Evolutionary conservation across 2,888 invertebrate genomes (phyloP).

Genomic region (Apamea crenata): DNA sequence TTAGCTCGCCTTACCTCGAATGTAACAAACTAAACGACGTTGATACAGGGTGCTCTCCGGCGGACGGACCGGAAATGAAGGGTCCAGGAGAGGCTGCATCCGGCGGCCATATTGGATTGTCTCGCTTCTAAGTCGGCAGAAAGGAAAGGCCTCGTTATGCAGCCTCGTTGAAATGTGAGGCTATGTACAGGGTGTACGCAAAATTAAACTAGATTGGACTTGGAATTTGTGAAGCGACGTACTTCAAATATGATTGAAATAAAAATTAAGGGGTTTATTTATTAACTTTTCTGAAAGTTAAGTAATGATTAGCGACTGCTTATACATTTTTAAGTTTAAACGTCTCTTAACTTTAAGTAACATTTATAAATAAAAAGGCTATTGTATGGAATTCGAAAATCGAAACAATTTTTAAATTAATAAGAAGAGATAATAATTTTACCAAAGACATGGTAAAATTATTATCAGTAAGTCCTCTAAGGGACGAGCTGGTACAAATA

Average conservation of each 20-base stretch:
- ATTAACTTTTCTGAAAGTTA: too few relatives aligned
- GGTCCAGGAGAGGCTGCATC: constrained; percentile 69
- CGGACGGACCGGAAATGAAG: constrained; percentile 72
- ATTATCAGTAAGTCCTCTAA: background rate
- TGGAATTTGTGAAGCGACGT: background rate
- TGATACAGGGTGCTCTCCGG: constrained; percentile 48
- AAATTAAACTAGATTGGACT: constrained; percentile 9
- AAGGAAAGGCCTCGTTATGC: constrained; percentile 64
- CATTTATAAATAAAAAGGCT: background rate
- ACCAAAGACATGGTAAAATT: too few relatives aligned
- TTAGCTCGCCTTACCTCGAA: constrained; percentile 19
- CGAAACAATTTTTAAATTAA: too few relatives aligned
- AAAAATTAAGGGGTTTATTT: background rate
- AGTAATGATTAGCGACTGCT: background rate
- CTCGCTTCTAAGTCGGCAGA: constrained; percentile 50
- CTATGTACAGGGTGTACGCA: constrained; percentile 19
- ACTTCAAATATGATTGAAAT: background rate
- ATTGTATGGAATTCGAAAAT: background rate
- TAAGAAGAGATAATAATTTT: too few relatives aligned
- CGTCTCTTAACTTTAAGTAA: background rate
- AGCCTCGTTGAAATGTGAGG: constrained; percentile 48
- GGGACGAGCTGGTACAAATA: too few relatives aligned
- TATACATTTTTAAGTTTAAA: background rate
- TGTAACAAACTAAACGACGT: constrained; percentile 52
- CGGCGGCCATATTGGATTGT: constrained; percentile 70